phyloP scores from a whole-genome alignment of 2,113 vertebrate genomes.

The Lagopus muta region DNA sequence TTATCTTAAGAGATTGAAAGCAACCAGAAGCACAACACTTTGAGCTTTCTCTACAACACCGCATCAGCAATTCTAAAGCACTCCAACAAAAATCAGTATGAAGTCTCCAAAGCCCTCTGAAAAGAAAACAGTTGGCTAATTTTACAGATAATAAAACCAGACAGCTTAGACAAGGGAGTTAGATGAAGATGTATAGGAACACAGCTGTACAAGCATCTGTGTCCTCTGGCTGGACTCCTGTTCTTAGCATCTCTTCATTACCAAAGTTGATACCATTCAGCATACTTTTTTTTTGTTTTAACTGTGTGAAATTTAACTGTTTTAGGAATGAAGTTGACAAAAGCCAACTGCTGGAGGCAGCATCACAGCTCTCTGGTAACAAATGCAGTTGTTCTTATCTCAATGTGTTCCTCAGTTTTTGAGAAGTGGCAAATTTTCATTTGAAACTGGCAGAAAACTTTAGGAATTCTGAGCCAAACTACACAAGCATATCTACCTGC shows the following conservation, averaged over 20 bases:
- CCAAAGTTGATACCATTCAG: neutral
- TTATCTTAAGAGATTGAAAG: neutral
- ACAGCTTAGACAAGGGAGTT: neutral
- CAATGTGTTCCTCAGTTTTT: neutral
- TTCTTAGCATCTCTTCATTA: neutral
- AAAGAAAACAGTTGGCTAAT: neutral
- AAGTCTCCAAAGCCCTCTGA: neutral
- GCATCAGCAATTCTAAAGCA: neutral
- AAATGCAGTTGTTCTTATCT: neutral
- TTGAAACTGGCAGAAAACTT: neutral
- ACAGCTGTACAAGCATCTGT: neutral
- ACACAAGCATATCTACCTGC: neutral
- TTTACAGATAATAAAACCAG: neutral
- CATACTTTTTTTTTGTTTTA: neutral
- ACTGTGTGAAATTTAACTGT: neutral
- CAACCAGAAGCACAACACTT: neutral
- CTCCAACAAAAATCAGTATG: neutral
- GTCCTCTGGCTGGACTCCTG: neutral
- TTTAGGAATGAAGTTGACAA: neutral
- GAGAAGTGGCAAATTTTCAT: neutral
- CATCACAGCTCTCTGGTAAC: neutral
- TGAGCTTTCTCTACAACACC: neutral
- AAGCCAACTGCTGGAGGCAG: neutral
- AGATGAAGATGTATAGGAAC: neutral
- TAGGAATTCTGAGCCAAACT: neutral